Conservation (phyloP, 37 sponge, comb jelly and placozoan genomes). For the Theonella swinhoei region DNA sequence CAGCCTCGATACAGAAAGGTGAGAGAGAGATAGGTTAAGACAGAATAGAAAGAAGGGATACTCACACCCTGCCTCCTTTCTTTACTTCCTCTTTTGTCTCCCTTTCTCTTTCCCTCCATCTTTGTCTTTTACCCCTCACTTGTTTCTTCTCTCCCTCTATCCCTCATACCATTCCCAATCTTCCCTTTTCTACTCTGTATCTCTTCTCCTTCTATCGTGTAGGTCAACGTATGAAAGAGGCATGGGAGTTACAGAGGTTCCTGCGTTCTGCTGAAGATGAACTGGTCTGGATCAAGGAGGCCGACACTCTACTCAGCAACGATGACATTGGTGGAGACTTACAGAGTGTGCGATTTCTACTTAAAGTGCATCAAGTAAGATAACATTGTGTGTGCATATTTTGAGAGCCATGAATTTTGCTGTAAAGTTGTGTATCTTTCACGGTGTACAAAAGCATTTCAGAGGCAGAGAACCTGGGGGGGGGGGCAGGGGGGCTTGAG, state of each 20-base stretch:
- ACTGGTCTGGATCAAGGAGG: constrained; percentile 79
- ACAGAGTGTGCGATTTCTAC: constrained; percentile 84
- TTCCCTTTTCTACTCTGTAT: too few relatives aligned
- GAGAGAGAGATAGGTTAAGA: too few relatives aligned
- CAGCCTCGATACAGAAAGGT: constrained; percentile 80
- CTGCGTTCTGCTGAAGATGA: constrained; percentile 80
- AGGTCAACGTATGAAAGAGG: constrained; percentile 66
- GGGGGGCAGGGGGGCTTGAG: too few relatives aligned
- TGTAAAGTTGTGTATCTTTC: neutral
- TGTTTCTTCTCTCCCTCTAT: neutral
- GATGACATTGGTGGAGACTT: constrained; percentile 90
- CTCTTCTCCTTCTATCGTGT: too few relatives aligned
- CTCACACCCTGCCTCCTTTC: too few relatives aligned
- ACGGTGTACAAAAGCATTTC: too few relatives aligned
- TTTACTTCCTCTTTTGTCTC: too few relatives aligned
- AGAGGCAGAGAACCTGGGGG: too few relatives aligned
- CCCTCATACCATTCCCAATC: neutral
- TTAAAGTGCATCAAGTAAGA: constrained; percentile 91
- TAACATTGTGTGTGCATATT: neutral
- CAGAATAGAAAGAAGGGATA: too few relatives aligned
- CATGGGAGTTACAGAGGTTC: constrained; percentile 65
- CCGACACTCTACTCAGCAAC: constrained; percentile 75
- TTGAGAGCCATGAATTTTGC: neutral
- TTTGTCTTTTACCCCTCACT: too few relatives aligned
- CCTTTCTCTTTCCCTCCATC: too few relatives aligned